A percentile compares a stretch with the other conserved stretches of the same genome.
These are phyloP conservation scores for Hippolais icterina DNA, from an alignment of 2,113 vertebrate species.

Conservation along the genomic window DNA sequence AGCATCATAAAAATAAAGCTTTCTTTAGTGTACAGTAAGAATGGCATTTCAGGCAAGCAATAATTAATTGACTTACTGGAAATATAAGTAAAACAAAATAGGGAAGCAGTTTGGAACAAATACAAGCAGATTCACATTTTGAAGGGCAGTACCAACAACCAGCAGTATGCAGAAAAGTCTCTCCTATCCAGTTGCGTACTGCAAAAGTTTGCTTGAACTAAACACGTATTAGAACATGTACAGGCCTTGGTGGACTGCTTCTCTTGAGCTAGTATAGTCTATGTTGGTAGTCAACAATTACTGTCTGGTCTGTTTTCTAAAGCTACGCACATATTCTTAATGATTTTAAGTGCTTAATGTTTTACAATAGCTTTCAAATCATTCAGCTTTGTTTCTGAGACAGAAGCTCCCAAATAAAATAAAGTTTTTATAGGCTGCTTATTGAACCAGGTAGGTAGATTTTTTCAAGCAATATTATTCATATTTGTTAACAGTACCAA, in stretches of 20 bases:
- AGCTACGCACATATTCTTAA: background rate
- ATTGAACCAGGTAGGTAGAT: background rate
- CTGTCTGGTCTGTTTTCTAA: background rate
- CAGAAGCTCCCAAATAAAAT: background rate
- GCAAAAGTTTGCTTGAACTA: background rate
- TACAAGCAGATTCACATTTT: background rate
- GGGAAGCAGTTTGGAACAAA: background rate
- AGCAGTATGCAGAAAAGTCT: background rate
- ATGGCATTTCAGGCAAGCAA: background rate
- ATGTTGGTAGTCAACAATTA: background rate
- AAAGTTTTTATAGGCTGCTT: background rate
- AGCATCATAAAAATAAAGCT: background rate
- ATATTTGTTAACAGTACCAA: background rate
- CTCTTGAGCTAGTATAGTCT: background rate
- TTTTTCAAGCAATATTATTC: background rate
- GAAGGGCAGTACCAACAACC: background rate
- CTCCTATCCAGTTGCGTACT: background rate
- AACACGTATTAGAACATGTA: background rate
- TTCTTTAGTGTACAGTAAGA: background rate
- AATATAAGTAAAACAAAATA: background rate
- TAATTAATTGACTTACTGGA: background rate
- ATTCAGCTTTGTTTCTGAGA: constrained; percentile 6
- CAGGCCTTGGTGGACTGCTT: background rate
- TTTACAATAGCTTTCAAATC: background rate
- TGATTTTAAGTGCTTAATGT: background rate